phyloP scores from a whole-genome alignment of 2,797 vertebrate genomes.

The Gallinago solitaria region DNA sequence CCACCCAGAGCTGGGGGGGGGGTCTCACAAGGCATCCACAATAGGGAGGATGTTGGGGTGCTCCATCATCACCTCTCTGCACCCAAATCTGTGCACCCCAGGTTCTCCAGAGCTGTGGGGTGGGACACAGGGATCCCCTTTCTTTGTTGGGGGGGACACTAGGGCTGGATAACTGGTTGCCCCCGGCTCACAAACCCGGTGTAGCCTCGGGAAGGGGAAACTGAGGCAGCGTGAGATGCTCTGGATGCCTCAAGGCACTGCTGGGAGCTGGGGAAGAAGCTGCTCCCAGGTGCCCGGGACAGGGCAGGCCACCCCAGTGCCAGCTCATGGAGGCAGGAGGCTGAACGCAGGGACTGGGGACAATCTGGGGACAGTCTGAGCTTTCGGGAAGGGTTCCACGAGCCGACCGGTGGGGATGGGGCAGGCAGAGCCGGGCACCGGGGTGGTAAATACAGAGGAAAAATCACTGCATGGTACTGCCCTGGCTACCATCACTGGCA shows the following conservation, averaged over 20 bases:
- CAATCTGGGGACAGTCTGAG: neutral
- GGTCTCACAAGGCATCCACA: neutral
- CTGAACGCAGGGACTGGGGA: neutral
- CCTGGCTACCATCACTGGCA: neutral
- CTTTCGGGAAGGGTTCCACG: neutral
- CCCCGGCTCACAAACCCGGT: neutral
- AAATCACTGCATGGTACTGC: neutral
- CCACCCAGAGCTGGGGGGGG: too few relatives aligned
- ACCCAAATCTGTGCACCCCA: neutral
- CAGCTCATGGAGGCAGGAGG: neutral
- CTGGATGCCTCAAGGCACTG: neutral
- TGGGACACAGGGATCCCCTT: neutral
- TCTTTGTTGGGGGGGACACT: neutral
- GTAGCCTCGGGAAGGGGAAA: neutral
- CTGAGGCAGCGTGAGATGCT: neutral
- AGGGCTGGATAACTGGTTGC: neutral
- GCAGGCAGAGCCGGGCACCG: neutral
- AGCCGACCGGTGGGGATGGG: fast-evolving
- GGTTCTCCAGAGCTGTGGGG: neutral
- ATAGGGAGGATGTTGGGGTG: neutral
- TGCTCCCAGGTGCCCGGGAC: neutral
- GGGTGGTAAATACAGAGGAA: neutral
- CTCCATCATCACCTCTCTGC: neutral
- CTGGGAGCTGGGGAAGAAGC: neutral
- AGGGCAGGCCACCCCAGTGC: neutral